Base-by-base conservation (phyloP, 2,113 vertebrate species). In the Ctenodactylus gundi region DNA sequence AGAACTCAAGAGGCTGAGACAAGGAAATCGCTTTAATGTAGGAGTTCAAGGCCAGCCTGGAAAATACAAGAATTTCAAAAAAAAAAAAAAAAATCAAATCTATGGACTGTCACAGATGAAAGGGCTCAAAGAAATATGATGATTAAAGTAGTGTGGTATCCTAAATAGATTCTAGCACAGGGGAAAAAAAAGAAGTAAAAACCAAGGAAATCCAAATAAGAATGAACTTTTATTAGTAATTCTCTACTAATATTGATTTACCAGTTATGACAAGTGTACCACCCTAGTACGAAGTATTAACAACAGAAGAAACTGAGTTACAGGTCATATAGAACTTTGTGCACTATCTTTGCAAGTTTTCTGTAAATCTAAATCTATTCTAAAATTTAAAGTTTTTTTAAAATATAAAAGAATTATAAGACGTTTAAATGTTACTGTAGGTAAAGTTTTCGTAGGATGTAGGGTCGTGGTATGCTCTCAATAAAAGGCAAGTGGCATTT, bases 401-500 rank as follows among this genome's bases (percentile, higher is more conserved):
- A 92, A 60, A 62, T 44, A 18, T 44, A 95, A 92, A 90, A 85
- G 36, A 94, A 75, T 75, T 87, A 49, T 17, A 68, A 73, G 67
- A 41, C 9, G 6, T 65, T 55, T n/a, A 34, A 76, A 60, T 82
- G 15, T 51, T 72, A 70, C n/a, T 82, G n/a, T 34, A 91, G 5
- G 0, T 76, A 77, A 70, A 82, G 14, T 18, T 70, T 90, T 55
- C 64, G 36, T 87, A 85, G 41, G 80, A 39, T 29, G 31, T 41
- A 39, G 27, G 36, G 17, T 17, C 6, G 25, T 3, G 72, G 36
- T 25, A 92, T 44, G n/a, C 34, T 60, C 8, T 60, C 27, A 62
- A 21, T 68, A 55, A 67, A 80, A 83, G 31, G 14, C n/a, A 76
- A 83, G 18, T 7, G 51, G 51, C 44, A 82, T 68, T 5, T 46